phyloP scores from a whole-genome alignment of 2,113 vertebrate species.

The Cervus canadensis region DNA sequence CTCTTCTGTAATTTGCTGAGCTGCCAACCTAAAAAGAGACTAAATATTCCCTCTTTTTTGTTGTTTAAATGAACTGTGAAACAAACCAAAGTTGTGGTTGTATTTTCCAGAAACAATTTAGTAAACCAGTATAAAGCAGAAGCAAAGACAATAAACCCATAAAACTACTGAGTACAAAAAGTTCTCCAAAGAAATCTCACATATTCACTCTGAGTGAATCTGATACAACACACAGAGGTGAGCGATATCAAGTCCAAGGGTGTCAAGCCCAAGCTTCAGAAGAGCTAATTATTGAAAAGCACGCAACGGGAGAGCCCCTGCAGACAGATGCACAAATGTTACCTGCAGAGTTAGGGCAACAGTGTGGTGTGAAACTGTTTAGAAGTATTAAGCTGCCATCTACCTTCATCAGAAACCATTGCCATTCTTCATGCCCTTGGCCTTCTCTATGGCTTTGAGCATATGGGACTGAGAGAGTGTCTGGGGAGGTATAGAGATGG shows the following conservation, averaged over 20 bases:
- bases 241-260: not conserved
- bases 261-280: not conserved
- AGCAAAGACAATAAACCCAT: not conserved
- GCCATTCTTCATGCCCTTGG: not conserved
- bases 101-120: constrained; percentile 58
- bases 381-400: not conserved
- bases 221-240: too few species aligned
- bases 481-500: not conserved
- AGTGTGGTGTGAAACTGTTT: not conserved
- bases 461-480: not conserved
- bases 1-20: constrained; percentile 59
- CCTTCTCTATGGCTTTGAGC: not conserved
- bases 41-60: constrained; percentile 34
- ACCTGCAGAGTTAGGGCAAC: not conserved
- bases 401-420: not conserved
- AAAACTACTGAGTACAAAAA: not conserved
- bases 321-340: not conserved
- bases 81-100: constrained; percentile 47
- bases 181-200: not conserved
- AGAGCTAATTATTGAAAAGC: not conserved
- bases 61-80: constrained; percentile 67
- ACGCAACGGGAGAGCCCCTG: too few species aligned
- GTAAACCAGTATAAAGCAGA: constrained; percentile 23
- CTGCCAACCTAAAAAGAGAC: constrained; percentile 57
- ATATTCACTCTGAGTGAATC: not conserved